These are phyloP conservation scores for Eilema caniola DNA, from an alignment of 2,888 invertebrate species.

Conservation along the genomic window DNA sequence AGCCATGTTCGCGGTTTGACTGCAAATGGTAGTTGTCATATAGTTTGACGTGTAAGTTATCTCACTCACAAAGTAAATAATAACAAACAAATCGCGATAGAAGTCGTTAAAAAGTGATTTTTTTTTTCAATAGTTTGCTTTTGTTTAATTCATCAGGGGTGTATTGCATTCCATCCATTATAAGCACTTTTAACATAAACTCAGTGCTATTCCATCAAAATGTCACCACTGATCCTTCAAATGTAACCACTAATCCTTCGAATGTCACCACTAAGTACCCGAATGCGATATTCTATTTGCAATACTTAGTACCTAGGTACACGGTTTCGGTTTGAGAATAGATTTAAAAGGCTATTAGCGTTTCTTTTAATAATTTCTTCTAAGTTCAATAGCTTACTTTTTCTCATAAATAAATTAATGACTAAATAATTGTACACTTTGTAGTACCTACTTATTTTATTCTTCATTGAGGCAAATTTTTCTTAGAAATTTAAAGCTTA, in stretches of 20 bases:
- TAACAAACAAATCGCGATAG: too few relatives aligned
- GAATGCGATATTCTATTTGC: background rate
- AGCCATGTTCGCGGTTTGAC: too few relatives aligned
- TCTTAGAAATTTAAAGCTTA: background rate
- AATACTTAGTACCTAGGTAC: background rate
- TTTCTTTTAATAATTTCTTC: background rate
- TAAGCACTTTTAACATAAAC: background rate
- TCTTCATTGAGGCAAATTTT: background rate
- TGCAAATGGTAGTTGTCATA: too few relatives aligned
- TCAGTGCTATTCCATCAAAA: background rate
- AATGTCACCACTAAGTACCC: background rate
- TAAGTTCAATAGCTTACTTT: too few relatives aligned
- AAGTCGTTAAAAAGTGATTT: too few relatives aligned
- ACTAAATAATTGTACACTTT: background rate
- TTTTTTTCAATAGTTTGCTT: background rate
- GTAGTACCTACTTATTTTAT: background rate
- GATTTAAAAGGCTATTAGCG: background rate
- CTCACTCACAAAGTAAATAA: too few relatives aligned
- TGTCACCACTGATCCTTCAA: background rate
- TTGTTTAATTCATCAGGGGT: background rate
- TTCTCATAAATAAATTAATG: background rate
- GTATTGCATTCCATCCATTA: background rate
- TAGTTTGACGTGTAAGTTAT: too few relatives aligned
- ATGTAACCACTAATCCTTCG: background rate
- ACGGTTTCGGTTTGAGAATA: background rate